Evolutionary conservation across 2,888 invertebrate genomes (phyloP), one percentile per base, ranked within the genome.

Genomic region (Andrena minutula): DNA sequence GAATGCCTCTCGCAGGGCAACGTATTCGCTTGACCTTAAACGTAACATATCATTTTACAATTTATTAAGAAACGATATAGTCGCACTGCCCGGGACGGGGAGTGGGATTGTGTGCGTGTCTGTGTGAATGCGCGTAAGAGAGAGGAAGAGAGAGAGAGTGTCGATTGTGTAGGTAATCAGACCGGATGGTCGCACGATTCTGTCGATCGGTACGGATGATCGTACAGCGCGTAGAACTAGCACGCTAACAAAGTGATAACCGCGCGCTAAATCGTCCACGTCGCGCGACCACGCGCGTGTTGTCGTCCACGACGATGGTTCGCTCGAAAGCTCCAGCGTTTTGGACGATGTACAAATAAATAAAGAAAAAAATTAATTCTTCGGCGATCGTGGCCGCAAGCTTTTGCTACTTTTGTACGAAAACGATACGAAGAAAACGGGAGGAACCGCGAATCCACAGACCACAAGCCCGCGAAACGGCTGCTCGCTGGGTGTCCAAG

Each of bases 361-460:
- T 16, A 26, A 32, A 32, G 0, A 8, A 49, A 49, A 26, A 41
- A 20, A 61, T 64, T 56, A 35, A 65, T 51, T 77, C 61, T 75
- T 71, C 82, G 83, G 74, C 82, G 23, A 64, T 82, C 69, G 68
- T 53, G 82, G 74, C 83, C 41, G 41, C 79, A 84, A 75, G 83
- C 83, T 84, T 84, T 84, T 84, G 82, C 82, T 84, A 84, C 83
- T 84, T 84, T 84, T 84, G 79, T 84, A 84, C 56, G 61, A 69
- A 84, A 84, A 82, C 60, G 61, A 74, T 68, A 74, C 32, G 58
- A 66, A 68, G 58, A 75, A 74, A 51, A 53, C 16, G 35, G 26
- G 20, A 64, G 26, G 41, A 41, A 68, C 63, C 51, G 80, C 7
- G 28, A 60, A 23, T 58, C 6, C 58, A 60, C 28, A 41, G 8